Evolutionary conservation across 2,113 vertebrate species (phyloP).

Genomic region (Cariama cristata): DNA sequence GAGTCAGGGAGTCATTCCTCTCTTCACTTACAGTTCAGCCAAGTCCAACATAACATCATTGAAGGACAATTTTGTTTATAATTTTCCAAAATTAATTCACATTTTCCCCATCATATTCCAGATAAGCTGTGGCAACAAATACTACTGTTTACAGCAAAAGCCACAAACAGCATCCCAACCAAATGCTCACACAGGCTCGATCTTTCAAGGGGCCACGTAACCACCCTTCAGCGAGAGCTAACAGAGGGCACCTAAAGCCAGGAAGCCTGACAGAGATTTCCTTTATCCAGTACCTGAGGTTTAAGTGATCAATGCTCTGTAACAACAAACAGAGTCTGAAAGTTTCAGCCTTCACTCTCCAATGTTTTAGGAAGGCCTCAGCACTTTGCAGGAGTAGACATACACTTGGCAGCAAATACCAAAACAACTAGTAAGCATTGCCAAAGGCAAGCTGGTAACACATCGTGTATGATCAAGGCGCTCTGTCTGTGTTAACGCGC

Average conservation of each 20-base stretch:
- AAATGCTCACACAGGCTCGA: neutral
- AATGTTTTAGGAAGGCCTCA: neutral
- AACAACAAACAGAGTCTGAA: neutral
- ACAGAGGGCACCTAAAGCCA: neutral
- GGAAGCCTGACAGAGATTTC: neutral
- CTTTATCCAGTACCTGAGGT: neutral
- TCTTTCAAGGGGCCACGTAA: neutral
- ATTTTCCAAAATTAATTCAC: neutral
- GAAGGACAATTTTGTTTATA: neutral
- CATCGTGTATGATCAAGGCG: neutral
- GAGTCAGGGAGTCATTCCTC: neutral
- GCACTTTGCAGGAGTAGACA: neutral
- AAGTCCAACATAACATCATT: neutral
- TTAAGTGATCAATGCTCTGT: neutral
- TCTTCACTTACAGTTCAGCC: neutral
- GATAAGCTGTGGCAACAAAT: neutral
- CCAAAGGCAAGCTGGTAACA: constrained; percentile 10
- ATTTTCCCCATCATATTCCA: neutral
- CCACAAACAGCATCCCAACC: neutral
- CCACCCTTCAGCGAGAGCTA: neutral
- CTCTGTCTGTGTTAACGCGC: neutral
- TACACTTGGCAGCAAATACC: constrained; percentile 34
- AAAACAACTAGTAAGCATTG: neutral
- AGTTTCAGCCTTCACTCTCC: neutral
- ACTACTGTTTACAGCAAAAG: neutral